A percentile compares a stretch with the other conserved stretches of the same genome.
Conservation (phyloP, 1,140 invertebrate genomes). For the Atopsyche davidsoni region DNA sequence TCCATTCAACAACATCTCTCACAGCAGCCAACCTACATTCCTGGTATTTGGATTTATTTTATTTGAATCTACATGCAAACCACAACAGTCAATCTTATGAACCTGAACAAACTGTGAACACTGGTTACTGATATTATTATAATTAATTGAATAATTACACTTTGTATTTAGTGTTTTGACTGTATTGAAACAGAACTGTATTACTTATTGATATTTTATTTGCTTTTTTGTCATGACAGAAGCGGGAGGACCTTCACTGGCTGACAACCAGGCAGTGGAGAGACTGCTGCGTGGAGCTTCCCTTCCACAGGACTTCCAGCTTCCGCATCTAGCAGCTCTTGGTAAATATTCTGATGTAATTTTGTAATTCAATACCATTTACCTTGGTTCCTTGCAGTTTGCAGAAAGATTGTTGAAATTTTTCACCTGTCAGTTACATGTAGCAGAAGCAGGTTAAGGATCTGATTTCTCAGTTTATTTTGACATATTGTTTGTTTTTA, state of each 20-base stretch:
- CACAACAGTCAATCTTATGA: no score
- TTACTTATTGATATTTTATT: no score
- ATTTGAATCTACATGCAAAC: no score
- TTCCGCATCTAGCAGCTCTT: slow-evolving; percentile 48
- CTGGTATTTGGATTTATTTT: no score
- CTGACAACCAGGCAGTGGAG: slow-evolving; percentile 47
- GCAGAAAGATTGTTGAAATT: no score
- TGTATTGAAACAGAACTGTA: not conserved
- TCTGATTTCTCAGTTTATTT: not conserved
- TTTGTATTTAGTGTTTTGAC: not conserved
- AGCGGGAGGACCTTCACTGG: slow-evolving; percentile 37
- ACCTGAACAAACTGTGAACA: no score
- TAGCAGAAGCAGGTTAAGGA: not conserved
- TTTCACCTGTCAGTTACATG: no score
- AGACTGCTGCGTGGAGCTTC: slow-evolving; percentile 41
- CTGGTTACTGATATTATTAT: no score
- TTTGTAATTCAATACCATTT: slow-evolving; percentile 28
- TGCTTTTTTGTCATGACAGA: slow-evolving; percentile 30
- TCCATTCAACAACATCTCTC: slow-evolving; percentile 48
- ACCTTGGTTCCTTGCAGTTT: no score
- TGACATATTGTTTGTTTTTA: slow-evolving; percentile 31
- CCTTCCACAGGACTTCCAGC: slow-evolving; percentile 45
- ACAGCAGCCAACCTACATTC: slow-evolving; percentile 48
- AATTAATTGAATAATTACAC: no score
- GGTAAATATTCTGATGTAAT: slow-evolving; percentile 45